These are phyloP conservation scores for Chrysolina americana DNA, from an alignment of 2,888 invertebrate genomes.

Conservation along the genomic window DNA sequence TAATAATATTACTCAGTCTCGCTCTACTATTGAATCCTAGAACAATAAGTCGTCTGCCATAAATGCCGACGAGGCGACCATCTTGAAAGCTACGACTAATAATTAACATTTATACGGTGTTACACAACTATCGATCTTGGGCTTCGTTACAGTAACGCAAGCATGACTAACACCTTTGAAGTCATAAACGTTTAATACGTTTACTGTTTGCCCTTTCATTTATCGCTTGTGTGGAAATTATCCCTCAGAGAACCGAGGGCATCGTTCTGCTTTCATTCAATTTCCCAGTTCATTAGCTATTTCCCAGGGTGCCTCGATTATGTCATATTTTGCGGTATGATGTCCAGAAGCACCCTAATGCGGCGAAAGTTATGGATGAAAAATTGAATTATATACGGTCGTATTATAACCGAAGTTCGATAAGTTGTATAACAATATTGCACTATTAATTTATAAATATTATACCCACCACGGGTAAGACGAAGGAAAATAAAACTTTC, in stretches of 20 bases:
- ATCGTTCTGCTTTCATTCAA: constrained; percentile 30
- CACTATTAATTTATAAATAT: too few species aligned
- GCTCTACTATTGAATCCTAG: not conserved
- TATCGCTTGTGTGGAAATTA: constrained; percentile 35
- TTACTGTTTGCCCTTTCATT: constrained; percentile 42
- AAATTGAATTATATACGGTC: too few species aligned
- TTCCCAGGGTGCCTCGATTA: not conserved
- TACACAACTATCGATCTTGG: constrained; percentile 29
- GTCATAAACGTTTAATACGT: constrained; percentile 31
- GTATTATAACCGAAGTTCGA: too few species aligned
- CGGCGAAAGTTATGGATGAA: not conserved
- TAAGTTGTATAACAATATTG: too few species aligned
- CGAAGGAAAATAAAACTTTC: too few species aligned
- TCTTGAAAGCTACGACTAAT: constrained; percentile 9
- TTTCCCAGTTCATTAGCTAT: constrained; percentile 12
- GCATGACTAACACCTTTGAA: constrained; percentile 31
- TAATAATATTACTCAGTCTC: not conserved
- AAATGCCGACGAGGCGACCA: not conserved
- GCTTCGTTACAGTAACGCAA: not conserved
- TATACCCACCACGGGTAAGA: too few species aligned
- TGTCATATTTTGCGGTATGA: not conserved
- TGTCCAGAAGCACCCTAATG: not conserved
- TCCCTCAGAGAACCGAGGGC: constrained; percentile 30
- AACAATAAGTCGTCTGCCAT: not conserved
- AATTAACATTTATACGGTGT: constrained; percentile 14